A percentile compares a stretch with the other conserved stretches of the same genome.
These are phyloP conservation scores for Manis javanica DNA, from an alignment of 2,797 vertebrate species.

Conservation along the genomic window DNA sequence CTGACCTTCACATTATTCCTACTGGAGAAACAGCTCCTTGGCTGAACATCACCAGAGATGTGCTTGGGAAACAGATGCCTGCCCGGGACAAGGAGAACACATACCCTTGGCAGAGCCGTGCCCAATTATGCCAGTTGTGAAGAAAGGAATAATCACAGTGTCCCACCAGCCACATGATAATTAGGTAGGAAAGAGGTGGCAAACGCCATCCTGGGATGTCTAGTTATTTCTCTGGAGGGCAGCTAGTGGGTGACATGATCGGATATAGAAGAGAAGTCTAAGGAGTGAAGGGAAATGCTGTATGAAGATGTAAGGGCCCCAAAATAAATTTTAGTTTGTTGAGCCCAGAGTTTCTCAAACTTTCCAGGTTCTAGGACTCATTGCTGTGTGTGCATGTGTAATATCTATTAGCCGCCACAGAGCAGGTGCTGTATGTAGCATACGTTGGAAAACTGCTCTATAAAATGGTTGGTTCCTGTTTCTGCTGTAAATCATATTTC, in stretches of 20 bases:
- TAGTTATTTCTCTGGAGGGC: not conserved
- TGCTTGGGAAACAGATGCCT: not conserved
- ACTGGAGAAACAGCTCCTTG: not conserved
- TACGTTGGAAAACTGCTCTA: not conserved
- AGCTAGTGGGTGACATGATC: not conserved
- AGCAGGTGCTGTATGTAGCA: fast-evolving
- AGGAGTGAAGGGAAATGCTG: not conserved
- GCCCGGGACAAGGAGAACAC: not conserved
- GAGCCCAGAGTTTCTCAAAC: not conserved
- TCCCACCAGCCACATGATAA: not conserved
- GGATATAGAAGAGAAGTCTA: not conserved
- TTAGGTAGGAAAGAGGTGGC: not conserved
- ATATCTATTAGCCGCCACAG: not conserved
- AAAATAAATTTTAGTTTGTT: not conserved
- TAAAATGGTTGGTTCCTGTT: not conserved
- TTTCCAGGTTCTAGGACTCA: not conserved
- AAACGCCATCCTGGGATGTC: not conserved
- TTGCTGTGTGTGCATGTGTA: too few species aligned
- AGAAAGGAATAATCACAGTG: not conserved
- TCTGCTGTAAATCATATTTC: not conserved
- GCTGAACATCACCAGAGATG: not conserved
- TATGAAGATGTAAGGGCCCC: not conserved
- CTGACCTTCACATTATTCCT: not conserved
- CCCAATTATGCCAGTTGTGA: not conserved
- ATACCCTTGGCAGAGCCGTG: not conserved